A percentile compares a stretch with the other conserved stretches of the same genome.
Evolutionary conservation across 2,797 vertebrate species (phyloP).

Genomic region (Botia almorhae): DNA sequence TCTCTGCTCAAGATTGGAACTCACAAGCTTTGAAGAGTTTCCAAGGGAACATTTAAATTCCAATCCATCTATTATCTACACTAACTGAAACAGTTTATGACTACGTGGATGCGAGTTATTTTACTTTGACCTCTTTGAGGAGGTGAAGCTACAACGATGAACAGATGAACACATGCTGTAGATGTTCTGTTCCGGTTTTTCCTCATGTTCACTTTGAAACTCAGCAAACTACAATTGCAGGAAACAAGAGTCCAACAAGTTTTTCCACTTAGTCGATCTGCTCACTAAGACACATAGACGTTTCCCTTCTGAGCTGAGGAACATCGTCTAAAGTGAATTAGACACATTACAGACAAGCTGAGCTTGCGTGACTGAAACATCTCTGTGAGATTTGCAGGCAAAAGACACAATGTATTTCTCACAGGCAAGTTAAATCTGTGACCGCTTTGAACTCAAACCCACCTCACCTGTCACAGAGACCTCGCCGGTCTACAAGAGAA

Average conservation of each 20-base stretch:
- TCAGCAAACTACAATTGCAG: neutral
- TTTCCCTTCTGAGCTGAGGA: slow-evolving; percentile 21
- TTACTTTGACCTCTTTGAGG: neutral
- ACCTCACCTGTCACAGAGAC: slow-evolving; percentile 39
- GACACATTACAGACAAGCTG: slow-evolving; percentile 44
- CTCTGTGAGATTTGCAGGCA: slow-evolving; percentile 3
- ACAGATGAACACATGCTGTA: slow-evolving; percentile 6
- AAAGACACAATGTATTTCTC: slow-evolving; percentile 2
- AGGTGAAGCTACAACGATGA: slow-evolving; percentile 11
- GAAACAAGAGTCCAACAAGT: slow-evolving; percentile 29
- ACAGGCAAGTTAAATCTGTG: slow-evolving; percentile 4
- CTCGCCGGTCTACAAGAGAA: neutral
- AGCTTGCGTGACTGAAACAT: slow-evolving; percentile 31
- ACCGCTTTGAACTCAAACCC: slow-evolving; percentile 8
- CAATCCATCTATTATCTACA: slow-evolving; percentile 24
- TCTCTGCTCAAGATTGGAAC: neutral
- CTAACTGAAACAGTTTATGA: slow-evolving; percentile 12
- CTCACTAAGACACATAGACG: slow-evolving; percentile 27
- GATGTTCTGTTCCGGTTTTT: neutral
- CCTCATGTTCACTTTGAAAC: slow-evolving; percentile 14
- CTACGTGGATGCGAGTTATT: neutral
- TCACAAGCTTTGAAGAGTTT: neutral
- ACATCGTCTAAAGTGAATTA: slow-evolving; percentile 35
- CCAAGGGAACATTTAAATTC: slow-evolving; percentile 15
- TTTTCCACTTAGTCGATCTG: slow-evolving; percentile 43